Percentiles rank a stretch among this genome's conserved stretches.
These are phyloP conservation scores for Conger conger DNA, from an alignment of 2,113 vertebrate species.

Conservation along the genomic window DNA sequence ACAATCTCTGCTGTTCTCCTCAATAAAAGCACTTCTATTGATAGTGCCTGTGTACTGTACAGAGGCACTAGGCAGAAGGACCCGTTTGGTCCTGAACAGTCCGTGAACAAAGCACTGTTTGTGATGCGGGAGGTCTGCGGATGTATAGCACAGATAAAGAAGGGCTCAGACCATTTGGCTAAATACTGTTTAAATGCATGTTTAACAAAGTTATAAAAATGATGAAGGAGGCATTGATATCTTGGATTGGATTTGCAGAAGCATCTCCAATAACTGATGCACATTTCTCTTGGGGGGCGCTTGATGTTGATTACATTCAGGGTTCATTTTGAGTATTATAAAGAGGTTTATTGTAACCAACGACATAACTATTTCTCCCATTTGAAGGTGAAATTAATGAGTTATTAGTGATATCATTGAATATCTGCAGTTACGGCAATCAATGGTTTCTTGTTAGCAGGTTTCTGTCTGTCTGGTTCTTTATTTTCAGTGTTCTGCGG, in stretches of 20 bases:
- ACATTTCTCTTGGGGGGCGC: neutral
- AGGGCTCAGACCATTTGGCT: neutral
- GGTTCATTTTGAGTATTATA: slow-evolving; percentile 8
- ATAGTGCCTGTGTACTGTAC: neutral
- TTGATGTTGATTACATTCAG: slow-evolving; percentile 13
- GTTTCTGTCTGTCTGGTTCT: neutral
- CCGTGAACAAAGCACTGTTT: slow-evolving; percentile 19
- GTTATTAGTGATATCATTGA: neutral
- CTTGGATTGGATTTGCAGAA: no score
- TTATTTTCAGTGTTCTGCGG: neutral
- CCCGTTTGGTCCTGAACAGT: neutral
- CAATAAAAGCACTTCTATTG: neutral
- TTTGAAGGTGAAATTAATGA: neutral
- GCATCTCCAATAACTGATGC: neutral
- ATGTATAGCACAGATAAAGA: neutral
- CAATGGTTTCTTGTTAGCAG: neutral
- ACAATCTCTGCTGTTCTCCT: neutral
- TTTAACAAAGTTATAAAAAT: no score
- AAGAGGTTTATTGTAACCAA: neutral
- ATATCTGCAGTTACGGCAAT: neutral
- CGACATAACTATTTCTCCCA: neutral
- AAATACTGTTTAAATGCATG: no score
- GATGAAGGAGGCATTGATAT: no score
- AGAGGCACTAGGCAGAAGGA: neutral
- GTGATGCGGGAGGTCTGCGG: neutral